Base-by-base conservation (phyloP, 2,797 vertebrate species). In the Petrocephalus schoutedeni region DNA sequence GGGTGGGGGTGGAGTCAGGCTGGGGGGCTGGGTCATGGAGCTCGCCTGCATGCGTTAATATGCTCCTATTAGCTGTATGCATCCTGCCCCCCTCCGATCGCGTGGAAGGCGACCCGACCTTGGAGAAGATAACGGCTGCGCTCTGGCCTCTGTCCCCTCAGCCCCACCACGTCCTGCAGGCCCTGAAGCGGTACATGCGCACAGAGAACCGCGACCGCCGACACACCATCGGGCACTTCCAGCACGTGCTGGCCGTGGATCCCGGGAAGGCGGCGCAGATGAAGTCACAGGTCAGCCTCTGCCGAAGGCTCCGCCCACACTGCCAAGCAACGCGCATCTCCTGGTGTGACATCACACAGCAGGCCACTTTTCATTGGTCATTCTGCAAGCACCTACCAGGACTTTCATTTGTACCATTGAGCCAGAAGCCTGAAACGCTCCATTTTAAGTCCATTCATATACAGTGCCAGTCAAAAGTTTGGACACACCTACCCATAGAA, bases 211-310 rank as follows among this genome's bases (percentile, higher is more conserved):
- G 99, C 92, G 98, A 99, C 92, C 96, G 97, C 2, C 96, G 98
- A 90, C 98, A 99, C 93, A 99, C 98, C 91, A 95, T 99, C 92
- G 97, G 97, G 67, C 98, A 99, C 89, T 99, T 98, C 94, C 98
- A 99, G 94, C 98, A 99, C 0, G 98, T 99, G 90, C 93, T 98
- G 93, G 97, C 97, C 0, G 98, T 99, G 61, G 98, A 99, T 91
- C 98, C 98, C 0, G 98, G 98, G 93, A 99, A 99, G 92, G 98
- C 98, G 0, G 97, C 97, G 0, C 98, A 99, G 95, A 99, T 99
- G 98, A 99, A 98, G 93, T 98, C 98, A 82, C 98, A 99, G 97
- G 98, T 99, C 90, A 77, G 94, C 28, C 3, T 67, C 61, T 28
- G 61, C 61, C 28, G 0, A 36, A 36, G 28, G 64, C 28, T 28